Conservation (phyloP, 1,140 invertebrate genomes). For the Lucilia sericata region DNA sequence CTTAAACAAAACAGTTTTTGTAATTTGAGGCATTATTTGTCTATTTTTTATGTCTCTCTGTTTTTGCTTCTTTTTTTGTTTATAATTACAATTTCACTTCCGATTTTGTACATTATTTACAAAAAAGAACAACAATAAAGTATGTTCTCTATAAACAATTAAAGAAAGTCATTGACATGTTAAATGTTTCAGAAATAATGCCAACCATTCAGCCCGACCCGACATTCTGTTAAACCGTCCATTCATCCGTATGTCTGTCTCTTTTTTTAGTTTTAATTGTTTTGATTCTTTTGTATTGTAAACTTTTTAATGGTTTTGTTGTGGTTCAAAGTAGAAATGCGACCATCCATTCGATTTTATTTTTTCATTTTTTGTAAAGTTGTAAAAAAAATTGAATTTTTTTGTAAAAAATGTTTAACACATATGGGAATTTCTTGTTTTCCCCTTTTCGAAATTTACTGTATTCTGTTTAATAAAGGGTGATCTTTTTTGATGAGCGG, state of each 20-base stretch:
- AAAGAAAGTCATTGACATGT: constrained; percentile 11
- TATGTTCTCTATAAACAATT: not conserved
- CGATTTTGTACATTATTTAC: not conserved
- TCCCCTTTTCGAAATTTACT: too few relatives aligned
- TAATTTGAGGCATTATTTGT: not conserved
- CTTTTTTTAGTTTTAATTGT: not conserved
- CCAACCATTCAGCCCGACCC: not conserved
- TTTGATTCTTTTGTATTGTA: not conserved
- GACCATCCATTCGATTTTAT: too few relatives aligned
- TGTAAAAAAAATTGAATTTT: too few relatives aligned
- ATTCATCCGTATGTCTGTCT: not conserved
- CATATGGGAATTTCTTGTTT: too few relatives aligned
- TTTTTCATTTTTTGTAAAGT: too few relatives aligned
- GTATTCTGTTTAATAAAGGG: too few relatives aligned
- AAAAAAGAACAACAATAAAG: not conserved
- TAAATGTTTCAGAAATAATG: not conserved
- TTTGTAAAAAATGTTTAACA: too few relatives aligned
- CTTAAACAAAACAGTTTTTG: not conserved
- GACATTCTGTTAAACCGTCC: too few relatives aligned
- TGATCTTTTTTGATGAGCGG: too few relatives aligned
- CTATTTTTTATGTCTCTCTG: not conserved
- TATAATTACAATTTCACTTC: not conserved
- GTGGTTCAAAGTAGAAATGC: not conserved
- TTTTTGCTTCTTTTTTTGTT: not conserved
- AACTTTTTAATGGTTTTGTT: not conserved